These are phyloP conservation scores for Epinotia bilunana DNA, from an alignment of 2,888 invertebrate genomes.

Conservation along the genomic window DNA sequence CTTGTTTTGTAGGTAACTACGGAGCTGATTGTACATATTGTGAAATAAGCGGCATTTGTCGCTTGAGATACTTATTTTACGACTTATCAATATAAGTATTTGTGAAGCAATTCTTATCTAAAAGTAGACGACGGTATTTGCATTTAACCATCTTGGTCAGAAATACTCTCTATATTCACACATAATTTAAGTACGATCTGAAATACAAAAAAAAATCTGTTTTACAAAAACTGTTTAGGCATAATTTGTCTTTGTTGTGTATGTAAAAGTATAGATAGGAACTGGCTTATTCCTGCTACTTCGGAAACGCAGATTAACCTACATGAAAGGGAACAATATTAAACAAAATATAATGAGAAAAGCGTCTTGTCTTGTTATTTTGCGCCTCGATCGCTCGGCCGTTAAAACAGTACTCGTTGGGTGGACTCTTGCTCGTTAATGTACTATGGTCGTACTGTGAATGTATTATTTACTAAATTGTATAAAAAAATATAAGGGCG, in stretches of 20 bases:
- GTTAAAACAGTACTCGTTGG: not conserved
- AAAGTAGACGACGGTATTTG: not conserved
- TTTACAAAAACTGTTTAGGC: not conserved
- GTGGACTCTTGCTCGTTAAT: not conserved
- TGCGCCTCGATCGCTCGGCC: not conserved
- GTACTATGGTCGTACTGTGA: not conserved
- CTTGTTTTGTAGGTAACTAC: no score
- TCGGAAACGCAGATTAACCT: not conserved
- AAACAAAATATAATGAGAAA: not conserved
- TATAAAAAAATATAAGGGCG: no score
- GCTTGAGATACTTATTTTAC: not conserved
- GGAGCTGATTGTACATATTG: not conserved
- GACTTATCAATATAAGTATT: not conserved
- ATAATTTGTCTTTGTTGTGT: not conserved
- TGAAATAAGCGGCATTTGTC: not conserved
- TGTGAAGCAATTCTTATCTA: not conserved
- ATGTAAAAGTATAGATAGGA: not conserved
- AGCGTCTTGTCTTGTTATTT: not conserved
- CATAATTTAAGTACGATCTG: not conserved
- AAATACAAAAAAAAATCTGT: slow-evolving; percentile 16
- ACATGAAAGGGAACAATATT: not conserved
- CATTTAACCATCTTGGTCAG: not conserved
- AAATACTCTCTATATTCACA: not conserved
- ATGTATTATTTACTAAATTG: not conserved
- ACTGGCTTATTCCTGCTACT: slow-evolving; percentile 10